These are phyloP conservation scores for Petroica traversi DNA, from an alignment of 2,113 vertebrate species.

Conservation along the genomic window DNA sequence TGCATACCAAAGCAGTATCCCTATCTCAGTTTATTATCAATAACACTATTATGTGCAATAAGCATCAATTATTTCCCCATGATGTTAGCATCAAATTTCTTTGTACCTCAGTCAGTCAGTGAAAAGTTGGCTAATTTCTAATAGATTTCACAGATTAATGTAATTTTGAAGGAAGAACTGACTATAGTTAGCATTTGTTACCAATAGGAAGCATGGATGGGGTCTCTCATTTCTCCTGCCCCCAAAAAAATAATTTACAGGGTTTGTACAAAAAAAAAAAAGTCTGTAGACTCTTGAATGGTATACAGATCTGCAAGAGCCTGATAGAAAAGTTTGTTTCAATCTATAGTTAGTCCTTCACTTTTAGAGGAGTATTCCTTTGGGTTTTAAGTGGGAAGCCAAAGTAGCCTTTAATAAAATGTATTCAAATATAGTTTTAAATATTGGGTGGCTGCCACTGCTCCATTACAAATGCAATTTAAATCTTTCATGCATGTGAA, in stretches of 20 bases:
- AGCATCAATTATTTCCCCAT: not conserved
- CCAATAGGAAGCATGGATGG: not conserved
- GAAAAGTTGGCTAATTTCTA: not conserved
- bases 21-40: not conserved
- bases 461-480: not conserved
- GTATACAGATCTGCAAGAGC: not conserved
- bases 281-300: not conserved
- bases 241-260: not conserved
- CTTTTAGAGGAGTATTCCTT: not conserved
- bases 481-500: not conserved
- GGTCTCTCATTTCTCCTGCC: not conserved
- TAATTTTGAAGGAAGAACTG: not conserved
- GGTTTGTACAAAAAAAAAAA: not conserved
- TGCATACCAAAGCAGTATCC: not conserved
- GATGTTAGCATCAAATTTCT: not conserved
- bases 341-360: not conserved
- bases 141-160: not conserved
- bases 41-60: not conserved
- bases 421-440: not conserved
- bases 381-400: not conserved
- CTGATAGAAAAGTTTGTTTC: not conserved
- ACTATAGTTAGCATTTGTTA: not conserved
- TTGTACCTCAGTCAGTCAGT: not conserved
- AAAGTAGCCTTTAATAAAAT: conserved; percentile 1
- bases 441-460: not conserved